Conservation (phyloP, 2,888 invertebrate species). For the Rhamnusium bicolor region DNA sequence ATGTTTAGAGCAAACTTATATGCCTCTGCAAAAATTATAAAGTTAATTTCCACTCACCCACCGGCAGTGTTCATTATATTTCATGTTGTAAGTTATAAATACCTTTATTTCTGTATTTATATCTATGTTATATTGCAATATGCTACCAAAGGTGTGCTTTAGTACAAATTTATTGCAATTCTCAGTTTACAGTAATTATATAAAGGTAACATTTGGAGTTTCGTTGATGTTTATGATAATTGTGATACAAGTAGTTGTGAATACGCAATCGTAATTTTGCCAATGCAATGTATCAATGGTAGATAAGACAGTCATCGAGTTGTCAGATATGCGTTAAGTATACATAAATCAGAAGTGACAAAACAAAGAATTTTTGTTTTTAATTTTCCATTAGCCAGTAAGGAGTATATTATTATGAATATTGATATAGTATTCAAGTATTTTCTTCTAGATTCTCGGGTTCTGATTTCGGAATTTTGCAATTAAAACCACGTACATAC, state of each 20-base stretch:
- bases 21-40: constrained; percentile 16
- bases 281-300: too few relatives aligned
- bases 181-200: constrained; percentile 13
- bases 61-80: constrained; percentile 1
- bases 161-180: constrained; percentile 4
- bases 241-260: background rate
- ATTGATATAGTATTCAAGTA: too few relatives aligned
- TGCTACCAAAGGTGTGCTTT: constrained; percentile 12
- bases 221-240: background rate
- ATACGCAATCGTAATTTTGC: too few relatives aligned
- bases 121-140: constrained; percentile 1
- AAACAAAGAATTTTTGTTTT: too few relatives aligned
- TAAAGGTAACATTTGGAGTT: constrained; percentile 16
- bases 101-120: constrained; percentile 9
- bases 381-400: too few relatives aligned
- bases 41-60: constrained; percentile 11
- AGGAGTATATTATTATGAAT: too few relatives aligned
- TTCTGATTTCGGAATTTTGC: too few relatives aligned
- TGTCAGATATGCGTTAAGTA: too few relatives aligned
- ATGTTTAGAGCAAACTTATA: constrained; percentile 30
- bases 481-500: too few relatives aligned
- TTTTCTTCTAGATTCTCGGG: too few relatives aligned
- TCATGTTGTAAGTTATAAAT: constrained; percentile 11
- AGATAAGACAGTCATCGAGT: too few relatives aligned
- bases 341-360: too few relatives aligned